phyloP scores from a whole-genome alignment of 2,797 vertebrate species.

The Uromys caudimaculatus region DNA sequence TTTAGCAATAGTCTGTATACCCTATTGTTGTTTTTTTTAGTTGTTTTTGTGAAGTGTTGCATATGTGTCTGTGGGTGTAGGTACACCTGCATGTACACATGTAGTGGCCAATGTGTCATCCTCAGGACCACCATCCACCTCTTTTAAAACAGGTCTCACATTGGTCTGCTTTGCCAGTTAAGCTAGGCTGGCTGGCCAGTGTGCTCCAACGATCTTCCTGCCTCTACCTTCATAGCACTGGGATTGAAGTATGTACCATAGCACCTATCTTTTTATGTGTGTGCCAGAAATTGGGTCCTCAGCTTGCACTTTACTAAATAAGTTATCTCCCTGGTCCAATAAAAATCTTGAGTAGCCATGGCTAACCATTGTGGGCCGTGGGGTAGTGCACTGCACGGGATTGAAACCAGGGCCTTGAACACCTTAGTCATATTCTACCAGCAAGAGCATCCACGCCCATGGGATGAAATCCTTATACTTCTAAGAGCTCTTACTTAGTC shows the following conservation, averaged over 20 bases:
- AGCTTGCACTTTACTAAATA: neutral
- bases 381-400: neutral
- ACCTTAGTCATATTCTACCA: neutral
- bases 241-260: neutral
- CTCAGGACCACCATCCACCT: neutral
- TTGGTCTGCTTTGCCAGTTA: neutral
- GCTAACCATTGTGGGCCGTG: neutral
- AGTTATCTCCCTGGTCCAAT: neutral
- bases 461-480: slow-evolving; percentile 51
- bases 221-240: neutral
- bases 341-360: neutral
- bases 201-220: neutral
- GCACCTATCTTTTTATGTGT: neutral
- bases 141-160: neutral
- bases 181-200: neutral
- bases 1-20: slow-evolving; percentile 50
- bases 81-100: neutral
- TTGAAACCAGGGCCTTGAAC: neutral
- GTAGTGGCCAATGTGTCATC: neutral
- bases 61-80: neutral
- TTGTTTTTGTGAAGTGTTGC: neutral
- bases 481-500: neutral
- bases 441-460: neutral
- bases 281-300: neutral
- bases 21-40: slow-evolving; percentile 35